Conservation (phyloP, 2,797 vertebrate species). For the Cynodonichthys magdalenae region DNA sequence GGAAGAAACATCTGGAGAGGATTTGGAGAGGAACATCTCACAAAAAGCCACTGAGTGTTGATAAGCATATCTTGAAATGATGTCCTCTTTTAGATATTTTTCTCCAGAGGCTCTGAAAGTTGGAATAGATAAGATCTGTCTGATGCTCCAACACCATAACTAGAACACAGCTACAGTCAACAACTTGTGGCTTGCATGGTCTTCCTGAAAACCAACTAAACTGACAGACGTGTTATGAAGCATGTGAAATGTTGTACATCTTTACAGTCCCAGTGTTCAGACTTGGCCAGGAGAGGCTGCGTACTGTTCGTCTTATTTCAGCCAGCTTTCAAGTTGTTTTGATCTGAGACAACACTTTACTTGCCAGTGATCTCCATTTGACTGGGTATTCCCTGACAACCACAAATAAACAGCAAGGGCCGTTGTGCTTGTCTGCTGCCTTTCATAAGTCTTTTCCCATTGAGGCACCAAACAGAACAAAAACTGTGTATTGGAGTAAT, state of each 20-base stretch:
- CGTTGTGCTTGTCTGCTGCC: constrained; percentile 1
- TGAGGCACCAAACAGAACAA: constrained; percentile 10
- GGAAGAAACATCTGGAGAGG: constrained; percentile 4
- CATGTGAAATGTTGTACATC: constrained; percentile 14
- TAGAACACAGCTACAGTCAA: constrained; percentile 10
- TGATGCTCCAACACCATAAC: constrained; percentile 1
- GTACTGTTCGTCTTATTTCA: constrained; percentile 16
- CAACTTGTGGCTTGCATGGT: not conserved
- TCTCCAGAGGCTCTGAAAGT: constrained; percentile 46
- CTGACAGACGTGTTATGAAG: constrained; percentile 6
- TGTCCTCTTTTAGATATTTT: constrained; percentile 41
- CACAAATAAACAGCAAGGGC: constrained; percentile 18
- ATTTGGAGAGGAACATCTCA: constrained; percentile 58
- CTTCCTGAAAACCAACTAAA: not conserved
- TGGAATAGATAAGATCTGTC: constrained; percentile 33
- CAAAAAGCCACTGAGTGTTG: constrained; percentile 55
- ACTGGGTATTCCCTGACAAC: constrained; percentile 25
- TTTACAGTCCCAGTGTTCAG: not conserved
- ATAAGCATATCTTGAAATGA: constrained; percentile 53
- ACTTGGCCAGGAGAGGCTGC: constrained; percentile 1
- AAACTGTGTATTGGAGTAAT: not conserved
- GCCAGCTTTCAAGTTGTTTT: constrained; percentile 28
- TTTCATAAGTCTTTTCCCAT: constrained; percentile 6
- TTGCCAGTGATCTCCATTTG: constrained; percentile 40
- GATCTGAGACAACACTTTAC: constrained; percentile 29